A percentile compares a stretch with the other conserved stretches of the same genome.
Conservation (phyloP, 2,888 invertebrate genomes). For the Osmoderma eremita region DNA sequence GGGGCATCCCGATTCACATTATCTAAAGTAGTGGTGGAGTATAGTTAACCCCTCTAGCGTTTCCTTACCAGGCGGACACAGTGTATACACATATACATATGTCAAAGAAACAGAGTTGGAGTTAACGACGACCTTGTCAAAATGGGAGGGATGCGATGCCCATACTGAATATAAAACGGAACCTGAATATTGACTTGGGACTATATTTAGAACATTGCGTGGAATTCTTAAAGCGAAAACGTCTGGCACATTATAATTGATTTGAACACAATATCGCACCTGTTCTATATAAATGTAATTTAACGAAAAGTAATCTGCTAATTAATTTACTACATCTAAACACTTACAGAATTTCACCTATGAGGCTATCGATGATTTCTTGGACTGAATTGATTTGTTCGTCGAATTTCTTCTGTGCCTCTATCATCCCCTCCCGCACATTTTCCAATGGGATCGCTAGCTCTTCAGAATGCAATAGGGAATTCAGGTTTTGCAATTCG, state of each 20-base stretch:
- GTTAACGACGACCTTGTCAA: not conserved
- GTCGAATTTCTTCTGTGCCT: conserved; percentile 61
- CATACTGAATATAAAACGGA: not conserved
- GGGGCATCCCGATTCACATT: too few relatives aligned
- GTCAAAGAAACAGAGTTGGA: too few relatives aligned
- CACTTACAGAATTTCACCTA: conserved; percentile 58
- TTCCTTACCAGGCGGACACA: too few relatives aligned
- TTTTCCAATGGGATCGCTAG: conserved; percentile 67
- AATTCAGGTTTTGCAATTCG: conserved; percentile 72
- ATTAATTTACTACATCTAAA: conserved; percentile 21
- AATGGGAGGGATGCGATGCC: not conserved
- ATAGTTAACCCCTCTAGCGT: too few relatives aligned
- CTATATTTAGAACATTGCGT: conserved; percentile 5
- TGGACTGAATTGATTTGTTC: conserved; percentile 61
- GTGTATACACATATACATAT: too few relatives aligned
- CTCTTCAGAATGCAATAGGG: conserved; percentile 70
- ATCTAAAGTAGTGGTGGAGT: too few relatives aligned
- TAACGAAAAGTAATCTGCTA: too few relatives aligned
- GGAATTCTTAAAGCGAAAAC: not conserved
- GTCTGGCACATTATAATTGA: not conserved
- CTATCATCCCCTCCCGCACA: conserved; percentile 64
- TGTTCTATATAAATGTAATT: too few relatives aligned
- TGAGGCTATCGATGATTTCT: conserved; percentile 62
- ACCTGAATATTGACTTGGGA: conserved; percentile 5
- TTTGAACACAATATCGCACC: not conserved